Conservation (phyloP, 2,888 invertebrate species). For the Ypsolopha scabrella region DNA sequence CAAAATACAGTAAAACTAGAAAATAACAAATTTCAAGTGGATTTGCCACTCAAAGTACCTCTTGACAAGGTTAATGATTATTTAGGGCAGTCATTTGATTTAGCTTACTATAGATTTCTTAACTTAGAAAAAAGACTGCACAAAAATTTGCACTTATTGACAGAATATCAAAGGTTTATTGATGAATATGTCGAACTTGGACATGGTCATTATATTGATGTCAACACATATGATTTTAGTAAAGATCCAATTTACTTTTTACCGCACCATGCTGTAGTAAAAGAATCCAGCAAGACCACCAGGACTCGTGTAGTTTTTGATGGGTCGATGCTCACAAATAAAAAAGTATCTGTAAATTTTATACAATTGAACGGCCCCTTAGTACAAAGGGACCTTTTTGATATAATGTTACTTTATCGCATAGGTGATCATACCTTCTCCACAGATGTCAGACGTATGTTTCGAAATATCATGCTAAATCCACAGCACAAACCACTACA, state of each 20-base stretch:
- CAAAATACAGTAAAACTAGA: constrained; percentile 5
- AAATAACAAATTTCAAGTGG: constrained; percentile 10
- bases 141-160: constrained; percentile 1
- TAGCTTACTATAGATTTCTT: constrained; percentile 11
- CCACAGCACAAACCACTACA: constrained; percentile 6
- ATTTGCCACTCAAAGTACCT: constrained; percentile 11
- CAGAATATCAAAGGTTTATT: too few relatives aligned
- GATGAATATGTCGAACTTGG: too few relatives aligned
- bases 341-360: constrained; percentile 10
- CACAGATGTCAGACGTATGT: constrained; percentile 8
- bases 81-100: constrained; percentile 12
- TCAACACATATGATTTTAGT: too few relatives aligned
- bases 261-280: constrained; percentile 10
- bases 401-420: constrained; percentile 9
- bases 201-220: too few relatives aligned
- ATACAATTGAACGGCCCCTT: constrained; percentile 9
- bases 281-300: constrained; percentile 7
- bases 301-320: constrained; percentile 6
- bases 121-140: constrained; percentile 11
- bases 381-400: constrained; percentile 10
- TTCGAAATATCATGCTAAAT: constrained; percentile 4
- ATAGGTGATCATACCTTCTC: constrained; percentile 4
- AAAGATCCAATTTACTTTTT: constrained; percentile 9
- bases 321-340: constrained; percentile 8
- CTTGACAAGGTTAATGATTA: constrained; percentile 1